Conservation (phyloP, 2,113 vertebrate species). For the Ptychochromis oligacanthus region DNA sequence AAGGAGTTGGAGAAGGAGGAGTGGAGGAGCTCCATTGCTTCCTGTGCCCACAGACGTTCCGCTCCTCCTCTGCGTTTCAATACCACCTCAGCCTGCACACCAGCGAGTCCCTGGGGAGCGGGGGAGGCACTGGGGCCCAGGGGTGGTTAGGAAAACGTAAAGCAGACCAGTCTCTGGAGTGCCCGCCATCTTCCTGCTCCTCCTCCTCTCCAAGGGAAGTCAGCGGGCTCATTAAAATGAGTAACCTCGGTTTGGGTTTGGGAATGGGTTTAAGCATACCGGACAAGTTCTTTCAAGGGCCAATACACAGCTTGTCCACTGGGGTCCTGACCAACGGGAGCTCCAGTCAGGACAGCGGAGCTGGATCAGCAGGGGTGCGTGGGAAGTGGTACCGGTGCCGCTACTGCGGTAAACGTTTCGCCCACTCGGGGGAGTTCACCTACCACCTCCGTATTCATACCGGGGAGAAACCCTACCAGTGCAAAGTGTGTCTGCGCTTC, state of each 20-base stretch:
- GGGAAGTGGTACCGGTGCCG: constrained; percentile 95
- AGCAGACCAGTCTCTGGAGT: constrained; percentile 68
- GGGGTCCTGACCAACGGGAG: constrained; percentile 61
- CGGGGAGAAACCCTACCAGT: constrained; percentile 97
- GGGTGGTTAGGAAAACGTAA: constrained; percentile 75
- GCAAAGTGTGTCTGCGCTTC: constrained; percentile 97
- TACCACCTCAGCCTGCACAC: constrained; percentile 91
- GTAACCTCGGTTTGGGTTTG: constrained; percentile 54
- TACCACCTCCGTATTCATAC: constrained; percentile 98
- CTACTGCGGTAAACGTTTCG: constrained; percentile 94
- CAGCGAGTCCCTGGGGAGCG: constrained; percentile 40
- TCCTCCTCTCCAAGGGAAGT: constrained; percentile 67
- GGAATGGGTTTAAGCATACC: constrained; percentile 66
- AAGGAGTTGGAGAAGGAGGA: constrained; percentile 11
- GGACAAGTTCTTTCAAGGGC: constrained; percentile 75
- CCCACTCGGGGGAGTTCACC: constrained; percentile 97
- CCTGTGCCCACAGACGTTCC: constrained; percentile 81
- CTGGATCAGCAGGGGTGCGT: constrained; percentile 70
- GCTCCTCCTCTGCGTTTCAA: constrained; percentile 84
- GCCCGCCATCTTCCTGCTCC: constrained; percentile 56
- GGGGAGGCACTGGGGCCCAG: neutral
- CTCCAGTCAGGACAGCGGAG: constrained; percentile 53
- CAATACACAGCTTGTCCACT: constrained; percentile 51
- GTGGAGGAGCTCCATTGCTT: constrained; percentile 75
- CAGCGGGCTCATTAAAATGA: constrained; percentile 57